A percentile compares a stretch with the other conserved stretches of the same genome.
Conservation (phyloP, 2,113 vertebrate genomes). For the Motacilla tschutschensis region DNA sequence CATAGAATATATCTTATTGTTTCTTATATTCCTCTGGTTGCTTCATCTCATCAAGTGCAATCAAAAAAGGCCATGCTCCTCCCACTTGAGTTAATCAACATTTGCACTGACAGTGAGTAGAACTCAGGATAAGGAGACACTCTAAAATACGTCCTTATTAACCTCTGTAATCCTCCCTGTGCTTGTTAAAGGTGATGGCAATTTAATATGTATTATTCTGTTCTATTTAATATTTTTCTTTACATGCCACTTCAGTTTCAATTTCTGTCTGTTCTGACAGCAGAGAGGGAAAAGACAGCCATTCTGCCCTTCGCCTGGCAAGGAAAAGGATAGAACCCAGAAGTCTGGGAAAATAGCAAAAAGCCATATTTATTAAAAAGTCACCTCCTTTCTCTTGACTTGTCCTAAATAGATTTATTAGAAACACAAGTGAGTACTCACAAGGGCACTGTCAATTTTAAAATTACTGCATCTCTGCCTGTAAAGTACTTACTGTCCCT, state of each 20-base stretch:
- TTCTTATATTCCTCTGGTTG: background rate
- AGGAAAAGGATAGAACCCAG: background rate
- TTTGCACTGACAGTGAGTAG: background rate
- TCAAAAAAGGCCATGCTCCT: background rate
- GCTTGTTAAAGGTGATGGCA: background rate
- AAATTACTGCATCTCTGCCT: background rate
- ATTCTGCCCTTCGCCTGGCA: background rate
- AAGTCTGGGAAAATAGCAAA: background rate
- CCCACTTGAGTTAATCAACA: background rate
- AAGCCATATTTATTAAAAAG: background rate
- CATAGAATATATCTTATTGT: background rate
- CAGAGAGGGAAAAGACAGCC: background rate
- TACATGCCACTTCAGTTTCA: background rate
- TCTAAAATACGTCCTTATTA: conserved; percentile 9
- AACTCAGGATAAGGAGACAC: background rate
- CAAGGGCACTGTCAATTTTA: background rate
- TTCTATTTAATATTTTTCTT: background rate
- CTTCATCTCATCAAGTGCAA: background rate
- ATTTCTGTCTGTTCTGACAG: background rate
- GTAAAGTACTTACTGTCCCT: background rate
- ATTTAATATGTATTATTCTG: background rate
- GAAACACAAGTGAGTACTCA: background rate
- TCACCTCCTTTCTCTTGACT: background rate
- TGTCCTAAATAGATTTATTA: background rate
- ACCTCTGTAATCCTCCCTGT: background rate